Evolutionary conservation across 2,113 vertebrate genomes (phyloP).

Genomic region (Barbus barbus): DNA sequence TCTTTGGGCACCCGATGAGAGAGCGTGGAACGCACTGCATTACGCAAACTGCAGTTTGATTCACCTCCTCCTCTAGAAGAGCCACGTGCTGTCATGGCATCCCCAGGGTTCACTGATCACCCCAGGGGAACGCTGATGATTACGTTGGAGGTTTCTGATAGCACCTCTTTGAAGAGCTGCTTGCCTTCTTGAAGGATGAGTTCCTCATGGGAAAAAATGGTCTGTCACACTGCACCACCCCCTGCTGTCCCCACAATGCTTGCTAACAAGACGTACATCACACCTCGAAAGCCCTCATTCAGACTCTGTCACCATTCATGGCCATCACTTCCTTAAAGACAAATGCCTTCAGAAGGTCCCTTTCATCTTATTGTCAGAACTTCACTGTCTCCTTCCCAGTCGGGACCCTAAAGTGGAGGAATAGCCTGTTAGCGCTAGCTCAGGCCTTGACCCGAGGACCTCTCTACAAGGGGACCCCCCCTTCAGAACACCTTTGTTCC

Average conservation of each 20-base stretch:
- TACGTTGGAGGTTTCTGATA: conserved; percentile 42
- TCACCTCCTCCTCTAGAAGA: conserved; percentile 61
- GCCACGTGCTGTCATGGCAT: conserved; percentile 63
- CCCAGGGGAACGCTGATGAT: conserved; percentile 53
- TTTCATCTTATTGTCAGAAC: conserved; percentile 86
- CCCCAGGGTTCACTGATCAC: conserved; percentile 54
- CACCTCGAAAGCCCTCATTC: conserved; percentile 79
- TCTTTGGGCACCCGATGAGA: conserved; percentile 60
- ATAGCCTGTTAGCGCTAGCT: conserved; percentile 69
- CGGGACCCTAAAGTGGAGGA: conserved; percentile 74
- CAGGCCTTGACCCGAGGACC: conserved; percentile 72
- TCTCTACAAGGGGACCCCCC: conserved; percentile 67
- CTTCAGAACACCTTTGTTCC: conserved; percentile 71
- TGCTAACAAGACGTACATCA: conserved; percentile 77
- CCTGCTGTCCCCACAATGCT: conserved; percentile 74
- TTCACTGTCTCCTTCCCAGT: conserved; percentile 76
- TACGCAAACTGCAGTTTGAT: conserved; percentile 70
- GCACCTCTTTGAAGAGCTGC: conserved; percentile 40
- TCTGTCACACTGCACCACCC: conserved; percentile 63
- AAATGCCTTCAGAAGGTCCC: conserved; percentile 81
- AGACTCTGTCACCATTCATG: conserved; percentile 82
- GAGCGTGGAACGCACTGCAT: conserved; percentile 58
- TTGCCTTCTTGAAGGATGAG: conserved; percentile 48
- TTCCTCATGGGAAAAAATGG: conserved; percentile 51
- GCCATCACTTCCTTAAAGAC: conserved; percentile 85